Conservation (phyloP, 2,797 vertebrate species). For the Microcaecilia unicolor region DNA sequence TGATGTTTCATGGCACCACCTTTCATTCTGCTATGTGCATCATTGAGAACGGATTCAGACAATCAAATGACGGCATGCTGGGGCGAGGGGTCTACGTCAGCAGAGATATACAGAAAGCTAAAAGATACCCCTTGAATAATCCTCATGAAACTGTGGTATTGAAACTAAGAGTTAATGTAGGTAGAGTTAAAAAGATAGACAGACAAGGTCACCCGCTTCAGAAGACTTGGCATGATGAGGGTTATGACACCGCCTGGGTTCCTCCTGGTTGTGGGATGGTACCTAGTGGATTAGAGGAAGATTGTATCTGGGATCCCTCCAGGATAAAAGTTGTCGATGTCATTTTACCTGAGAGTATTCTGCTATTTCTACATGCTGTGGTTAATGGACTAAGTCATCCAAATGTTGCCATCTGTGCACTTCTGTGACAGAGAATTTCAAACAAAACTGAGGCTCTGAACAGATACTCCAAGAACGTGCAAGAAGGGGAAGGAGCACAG, state of each 20-base stretch:
- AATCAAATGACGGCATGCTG: conserved; percentile 26
- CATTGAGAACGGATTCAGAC: not conserved
- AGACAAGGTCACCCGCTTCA: conserved; percentile 1
- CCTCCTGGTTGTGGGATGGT: conserved; percentile 31
- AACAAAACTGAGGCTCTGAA: no score
- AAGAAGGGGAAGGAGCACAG: no score
- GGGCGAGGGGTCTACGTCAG: conserved; percentile 51
- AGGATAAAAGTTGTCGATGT: fast-evolving
- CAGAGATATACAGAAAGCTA: conserved; percentile 45
- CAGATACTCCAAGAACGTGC: no score
- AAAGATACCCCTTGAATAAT: conserved; percentile 13
- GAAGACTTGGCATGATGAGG: conserved; percentile 22
- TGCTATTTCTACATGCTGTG: no score
- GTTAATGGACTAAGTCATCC: no score
- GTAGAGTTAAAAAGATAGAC: conserved; percentile 38
- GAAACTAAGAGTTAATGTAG: conserved; percentile 28
- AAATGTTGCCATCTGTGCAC: no score
- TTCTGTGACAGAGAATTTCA: no score
- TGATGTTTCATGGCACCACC: conserved; percentile 53
- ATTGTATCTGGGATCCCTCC: conserved; percentile 45
- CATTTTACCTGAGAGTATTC: no score
- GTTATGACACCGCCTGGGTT: conserved; percentile 48
- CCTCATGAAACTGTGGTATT: conserved; percentile 21
- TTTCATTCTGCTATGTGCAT: not conserved
- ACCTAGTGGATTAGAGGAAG: conserved; percentile 25